Percentiles rank a stretch among this genome's conserved stretches.
These are phyloP conservation scores for Varanus komodoensis DNA, from an alignment of 2,113 vertebrate genomes.

Conservation along the genomic window DNA sequence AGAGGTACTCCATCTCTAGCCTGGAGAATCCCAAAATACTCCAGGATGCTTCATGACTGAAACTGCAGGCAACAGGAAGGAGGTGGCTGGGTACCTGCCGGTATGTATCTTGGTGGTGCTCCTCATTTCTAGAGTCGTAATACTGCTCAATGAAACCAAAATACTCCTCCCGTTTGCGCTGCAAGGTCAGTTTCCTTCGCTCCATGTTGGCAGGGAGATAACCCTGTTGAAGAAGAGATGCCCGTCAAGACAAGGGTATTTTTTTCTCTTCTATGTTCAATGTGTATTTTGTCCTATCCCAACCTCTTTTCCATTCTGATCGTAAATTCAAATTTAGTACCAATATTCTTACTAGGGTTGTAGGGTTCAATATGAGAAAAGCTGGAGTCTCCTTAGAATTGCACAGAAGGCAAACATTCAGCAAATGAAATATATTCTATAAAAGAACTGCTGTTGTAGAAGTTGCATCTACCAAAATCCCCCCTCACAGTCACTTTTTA, in stretches of 20 bases:
- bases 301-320: neutral
- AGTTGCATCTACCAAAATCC: neutral
- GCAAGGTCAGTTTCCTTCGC: slow-evolving; percentile 89
- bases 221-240: slow-evolving; percentile 73
- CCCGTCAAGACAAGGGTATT: neutral
- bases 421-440: neutral
- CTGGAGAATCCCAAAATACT: neutral
- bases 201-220: slow-evolving; percentile 96
- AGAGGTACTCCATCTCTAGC: too few species aligned
- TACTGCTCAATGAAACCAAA: slow-evolving; percentile 99
- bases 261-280: neutral
- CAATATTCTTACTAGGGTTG: neutral
- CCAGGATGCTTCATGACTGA: neutral
- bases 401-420: neutral
- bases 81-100: slow-evolving; percentile 83
- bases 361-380: neutral
- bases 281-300: neutral
- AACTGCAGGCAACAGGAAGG: neutral
- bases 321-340: too few species aligned
- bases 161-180: slow-evolving; percentile 94
- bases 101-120: slow-evolving; percentile 96
- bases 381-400: neutral
- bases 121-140: slow-evolving; percentile 97
- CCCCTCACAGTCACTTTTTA: neutral
- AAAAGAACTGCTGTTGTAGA: neutral